These are phyloP conservation scores for Drosophila willistoni DNA, from an alignment of 1,140 invertebrate genomes.

Conservation along the genomic window DNA sequence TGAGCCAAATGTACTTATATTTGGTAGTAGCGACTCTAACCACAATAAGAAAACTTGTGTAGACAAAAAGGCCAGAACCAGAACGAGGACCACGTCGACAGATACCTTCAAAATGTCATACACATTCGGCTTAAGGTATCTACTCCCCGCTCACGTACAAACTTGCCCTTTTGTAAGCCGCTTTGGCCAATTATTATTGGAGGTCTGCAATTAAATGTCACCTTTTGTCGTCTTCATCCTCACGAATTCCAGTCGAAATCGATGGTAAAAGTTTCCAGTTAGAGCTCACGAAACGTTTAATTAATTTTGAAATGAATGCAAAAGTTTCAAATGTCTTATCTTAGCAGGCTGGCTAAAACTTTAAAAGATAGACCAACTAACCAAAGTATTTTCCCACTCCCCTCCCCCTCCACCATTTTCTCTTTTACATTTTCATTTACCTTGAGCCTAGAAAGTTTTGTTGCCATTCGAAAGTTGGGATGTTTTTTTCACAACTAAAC, in stretches of 20 bases:
- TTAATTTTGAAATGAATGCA: conserved; percentile 57
- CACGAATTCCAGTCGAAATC: conserved; percentile 33
- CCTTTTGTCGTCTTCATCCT: conserved; percentile 37
- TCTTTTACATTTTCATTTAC: conserved; percentile 37
- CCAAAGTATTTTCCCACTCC: conserved; percentile 29
- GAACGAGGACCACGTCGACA: not conserved
- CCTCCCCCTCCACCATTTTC: not conserved
- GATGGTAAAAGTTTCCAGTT: conserved; percentile 19
- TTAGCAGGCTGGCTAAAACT: conserved; percentile 40
- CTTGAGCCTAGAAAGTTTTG: conserved; percentile 48
- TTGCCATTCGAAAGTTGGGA: conserved; percentile 29
- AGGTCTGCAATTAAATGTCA: conserved; percentile 49
- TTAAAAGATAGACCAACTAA: conserved; percentile 56
- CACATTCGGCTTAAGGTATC: conserved; percentile 9
- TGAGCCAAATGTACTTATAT: conserved; percentile 5
- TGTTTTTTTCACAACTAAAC: conserved; percentile 53
- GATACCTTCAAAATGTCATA: conserved; percentile 6
- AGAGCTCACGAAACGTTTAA: conserved; percentile 44
- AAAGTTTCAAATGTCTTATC: conserved; percentile 44
- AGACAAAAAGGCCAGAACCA: conserved; percentile 7
- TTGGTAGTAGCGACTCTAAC: conserved; percentile 4
- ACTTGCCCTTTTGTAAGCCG: conserved; percentile 25
- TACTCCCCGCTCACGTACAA: too few species aligned
- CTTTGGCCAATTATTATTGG: conserved; percentile 57
- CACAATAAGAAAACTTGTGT: conserved; percentile 2